Conservation (phyloP, 1,140 invertebrate genomes). For the Chelonus insularis region DNA sequence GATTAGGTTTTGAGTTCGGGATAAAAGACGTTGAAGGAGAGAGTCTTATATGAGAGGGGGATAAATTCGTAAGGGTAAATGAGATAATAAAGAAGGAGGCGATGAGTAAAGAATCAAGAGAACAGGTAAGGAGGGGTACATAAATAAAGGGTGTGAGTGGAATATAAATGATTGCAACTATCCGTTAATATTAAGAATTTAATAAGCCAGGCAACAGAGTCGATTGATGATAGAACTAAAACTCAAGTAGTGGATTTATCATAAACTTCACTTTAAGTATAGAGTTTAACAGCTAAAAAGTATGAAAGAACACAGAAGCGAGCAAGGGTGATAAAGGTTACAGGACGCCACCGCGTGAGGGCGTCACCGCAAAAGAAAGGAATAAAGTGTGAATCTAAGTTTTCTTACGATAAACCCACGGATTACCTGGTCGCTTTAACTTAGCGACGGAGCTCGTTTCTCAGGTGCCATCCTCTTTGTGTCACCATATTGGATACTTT, state of each 20-base stretch:
- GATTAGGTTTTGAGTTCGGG: constrained; percentile 42
- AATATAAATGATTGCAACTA: no score
- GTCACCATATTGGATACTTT: constrained; percentile 52
- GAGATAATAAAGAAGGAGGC: constrained; percentile 3
- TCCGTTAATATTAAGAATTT: no score
- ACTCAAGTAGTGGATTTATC: no score
- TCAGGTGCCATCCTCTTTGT: constrained; percentile 45
- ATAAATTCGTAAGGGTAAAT: constrained; percentile 28
- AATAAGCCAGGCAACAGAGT: no score
- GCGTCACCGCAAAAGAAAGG: constrained; percentile 20
- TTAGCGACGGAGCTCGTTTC: constrained; percentile 47
- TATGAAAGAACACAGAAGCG: neutral
- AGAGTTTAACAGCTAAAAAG: no score
- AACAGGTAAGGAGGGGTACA: no score
- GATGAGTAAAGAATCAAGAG: neutral
- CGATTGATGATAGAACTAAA: no score
- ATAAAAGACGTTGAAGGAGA: neutral
- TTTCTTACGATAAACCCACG: constrained; percentile 45
- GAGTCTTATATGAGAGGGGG: constrained; percentile 18
- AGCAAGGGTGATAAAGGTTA: no score
- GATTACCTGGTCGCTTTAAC: constrained; percentile 50
- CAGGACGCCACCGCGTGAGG: no score
- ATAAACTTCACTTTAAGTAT: no score
- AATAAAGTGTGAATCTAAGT: constrained; percentile 49
- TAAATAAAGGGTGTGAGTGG: neutral